Evolutionary conservation across 35 echinoderm and acorn worm genomes (phyloP), one percentile per base, ranked within the genome.

Genomic region (Eucidaris tribuloides): DNA sequence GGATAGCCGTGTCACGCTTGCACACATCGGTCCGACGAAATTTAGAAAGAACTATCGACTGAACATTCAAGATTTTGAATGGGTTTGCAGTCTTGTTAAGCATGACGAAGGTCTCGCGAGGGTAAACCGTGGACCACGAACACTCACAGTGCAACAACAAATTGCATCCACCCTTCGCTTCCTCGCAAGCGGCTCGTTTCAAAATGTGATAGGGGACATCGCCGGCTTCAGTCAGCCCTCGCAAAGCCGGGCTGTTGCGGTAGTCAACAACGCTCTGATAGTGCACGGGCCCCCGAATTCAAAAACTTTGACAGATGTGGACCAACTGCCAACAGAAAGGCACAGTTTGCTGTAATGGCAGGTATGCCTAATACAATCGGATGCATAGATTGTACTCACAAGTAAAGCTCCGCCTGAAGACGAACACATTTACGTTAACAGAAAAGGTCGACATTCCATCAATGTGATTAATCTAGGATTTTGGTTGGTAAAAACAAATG

Each of bases 371-470:
- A 70, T 35, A 70, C 64, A 11, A 31, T 70, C 31, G 4, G 64
- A 3, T 70, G 64, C 20, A 70, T 4, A 23, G 59, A 70, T 20
- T 70, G 64, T 35, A 70, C 64, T 18, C 64, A 70, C 36, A 33
- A 32, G 5, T 24, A 34, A 34, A 68, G 24, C 63, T 3, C 63
- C 63, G 3, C 28, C 15, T n/a, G n/a, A n/a, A 13, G 36, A 68
- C 30, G 63, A 68, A 33, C 63, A 68, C 36, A 13, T 62, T 17
- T 81, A 61, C 20, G 79, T 81, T 1, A 81, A 81, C 27, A 58
- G 79, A 35, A 81, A 81, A 29, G 50, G 50, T 24, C 39, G 14
- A 17, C 79, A 81, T 61, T 39, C 50, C 34, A 61, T 81, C 0
- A 81, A 81, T n/a, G n/a, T n/a, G n/a, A n/a, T n/a, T n/a, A n/a